These are phyloP conservation scores for Trichopria drosophilae DNA, from an alignment of 2,888 invertebrate species.

Conservation along the genomic window DNA sequence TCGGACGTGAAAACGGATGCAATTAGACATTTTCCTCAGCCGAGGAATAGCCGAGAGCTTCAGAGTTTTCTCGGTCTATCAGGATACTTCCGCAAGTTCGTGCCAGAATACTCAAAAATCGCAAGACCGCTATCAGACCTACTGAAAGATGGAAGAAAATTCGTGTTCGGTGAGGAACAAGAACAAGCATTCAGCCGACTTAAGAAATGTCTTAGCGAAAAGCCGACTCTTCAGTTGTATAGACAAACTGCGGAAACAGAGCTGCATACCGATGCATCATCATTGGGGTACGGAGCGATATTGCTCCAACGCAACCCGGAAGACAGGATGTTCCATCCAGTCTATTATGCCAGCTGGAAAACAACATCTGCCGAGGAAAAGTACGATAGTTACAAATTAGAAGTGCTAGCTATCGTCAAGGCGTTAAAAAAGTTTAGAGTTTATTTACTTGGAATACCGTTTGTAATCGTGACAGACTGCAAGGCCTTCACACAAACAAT, in stretches of 20 bases:
- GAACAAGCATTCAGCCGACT: conserved; percentile 1
- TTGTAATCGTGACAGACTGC: too few relatives aligned
- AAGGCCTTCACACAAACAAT: too few relatives aligned
- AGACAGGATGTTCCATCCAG: conserved; percentile 33
- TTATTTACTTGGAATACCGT: too few relatives aligned
- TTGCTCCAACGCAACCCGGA: conserved; percentile 35
- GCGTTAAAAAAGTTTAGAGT: conserved; percentile 26
- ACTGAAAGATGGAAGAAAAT: neutral
- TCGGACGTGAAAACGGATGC: conserved; percentile 29
- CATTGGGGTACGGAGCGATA: conserved; percentile 34
- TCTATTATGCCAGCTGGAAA: conserved; percentile 38
- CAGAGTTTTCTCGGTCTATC: conserved; percentile 32
- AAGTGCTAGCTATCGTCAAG: too few relatives aligned
- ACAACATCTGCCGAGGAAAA: conserved; percentile 35
- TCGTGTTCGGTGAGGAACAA: conserved; percentile 4
- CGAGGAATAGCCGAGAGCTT: conserved; percentile 15
- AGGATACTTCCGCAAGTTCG: conserved; percentile 34
- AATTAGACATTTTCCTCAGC: conserved; percentile 28
- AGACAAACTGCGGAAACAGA: conserved; percentile 24
- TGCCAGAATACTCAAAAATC: conserved; percentile 4
- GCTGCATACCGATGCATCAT: too few relatives aligned
- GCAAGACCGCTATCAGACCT: too few relatives aligned
- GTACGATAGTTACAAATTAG: conserved; percentile 37
- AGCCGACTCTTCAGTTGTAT: too few relatives aligned
- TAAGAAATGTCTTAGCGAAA: conserved; percentile 13